Evolutionary conservation across 2,113 vertebrate genomes (phyloP).

Genomic region (Aspidoscelis tigris): DNA sequence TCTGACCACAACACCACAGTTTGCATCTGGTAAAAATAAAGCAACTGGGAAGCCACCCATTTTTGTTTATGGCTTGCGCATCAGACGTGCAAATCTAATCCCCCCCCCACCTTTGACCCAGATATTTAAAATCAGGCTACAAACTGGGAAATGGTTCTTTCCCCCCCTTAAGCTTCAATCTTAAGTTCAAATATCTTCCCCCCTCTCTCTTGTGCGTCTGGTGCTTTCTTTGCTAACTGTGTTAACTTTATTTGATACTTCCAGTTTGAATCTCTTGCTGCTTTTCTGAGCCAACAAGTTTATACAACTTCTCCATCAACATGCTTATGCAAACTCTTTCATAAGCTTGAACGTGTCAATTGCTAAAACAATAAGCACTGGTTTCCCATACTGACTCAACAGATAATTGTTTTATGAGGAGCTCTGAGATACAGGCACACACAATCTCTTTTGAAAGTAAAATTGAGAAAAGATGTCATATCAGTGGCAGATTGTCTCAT

Average conservation of each 20-base stretch:
- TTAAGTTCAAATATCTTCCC: constrained; percentile 56
- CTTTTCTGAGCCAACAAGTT: constrained; percentile 2
- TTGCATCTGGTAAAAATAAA: constrained; percentile 72
- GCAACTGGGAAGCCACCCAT: neutral
- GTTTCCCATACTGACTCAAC: neutral
- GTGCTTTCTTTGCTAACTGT: constrained; percentile 28
- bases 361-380: neutral
- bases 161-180: constrained; percentile 60
- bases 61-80: constrained; percentile 48
- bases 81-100: constrained; percentile 45
- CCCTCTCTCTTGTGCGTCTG: no score
- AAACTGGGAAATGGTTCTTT: constrained; percentile 57
- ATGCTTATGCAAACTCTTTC: constrained; percentile 45
- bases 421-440: no score
- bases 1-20: constrained; percentile 46
- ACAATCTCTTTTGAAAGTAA: neutral
- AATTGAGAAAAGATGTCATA: neutral
- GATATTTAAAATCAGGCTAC: constrained; percentile 56
- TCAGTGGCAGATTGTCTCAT: no score
- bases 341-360: neutral
- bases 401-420: neutral
- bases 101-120: constrained; percentile 64
- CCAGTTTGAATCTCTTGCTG: constrained; percentile 20
- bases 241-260: neutral
- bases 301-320: neutral